Conservation (phyloP, 2,888 invertebrate genomes). For the Agriopis marginaria region DNA sequence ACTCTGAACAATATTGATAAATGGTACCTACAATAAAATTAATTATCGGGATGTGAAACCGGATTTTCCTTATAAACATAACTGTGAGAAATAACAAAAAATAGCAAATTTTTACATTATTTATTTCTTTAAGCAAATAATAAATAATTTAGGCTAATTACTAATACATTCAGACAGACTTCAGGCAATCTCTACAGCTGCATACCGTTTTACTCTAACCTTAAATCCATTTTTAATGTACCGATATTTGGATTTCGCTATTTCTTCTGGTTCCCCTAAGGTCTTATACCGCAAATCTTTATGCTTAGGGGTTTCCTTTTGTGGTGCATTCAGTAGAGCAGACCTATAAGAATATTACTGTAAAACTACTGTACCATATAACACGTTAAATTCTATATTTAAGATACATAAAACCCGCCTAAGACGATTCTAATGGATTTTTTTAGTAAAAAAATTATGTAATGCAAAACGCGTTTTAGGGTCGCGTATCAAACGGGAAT, state of each 20-base stretch:
- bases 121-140: slow-evolving; percentile 4
- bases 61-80: background rate
- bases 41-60: slow-evolving; percentile 1
- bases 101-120: background rate
- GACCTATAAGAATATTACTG: slow-evolving; percentile 61
- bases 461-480: too few species aligned
- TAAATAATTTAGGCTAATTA: background rate
- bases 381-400: background rate
- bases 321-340: slow-evolving; percentile 56
- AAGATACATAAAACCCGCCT: too few species aligned
- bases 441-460: too few species aligned
- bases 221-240: slow-evolving; percentile 63
- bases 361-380: slow-evolving; percentile 1
- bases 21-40: slow-evolving; percentile 22
- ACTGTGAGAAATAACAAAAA: background rate
- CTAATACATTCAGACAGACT: background rate
- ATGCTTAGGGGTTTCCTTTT: slow-evolving; percentile 50
- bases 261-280: slow-evolving; percentile 66
- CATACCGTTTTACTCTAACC: slow-evolving; percentile 70
- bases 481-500: too few species aligned
- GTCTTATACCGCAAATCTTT: slow-evolving; percentile 55
- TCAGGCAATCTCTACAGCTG: slow-evolving; percentile 47
- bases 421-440: too few species aligned
- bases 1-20: background rate
- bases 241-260: slow-evolving; percentile 58